A percentile compares a stretch with the other conserved stretches of the same genome.
Evolutionary conservation across 2,888 invertebrate genomes (phyloP).

Genomic region (Caenorhabditis imperialis): DNA sequence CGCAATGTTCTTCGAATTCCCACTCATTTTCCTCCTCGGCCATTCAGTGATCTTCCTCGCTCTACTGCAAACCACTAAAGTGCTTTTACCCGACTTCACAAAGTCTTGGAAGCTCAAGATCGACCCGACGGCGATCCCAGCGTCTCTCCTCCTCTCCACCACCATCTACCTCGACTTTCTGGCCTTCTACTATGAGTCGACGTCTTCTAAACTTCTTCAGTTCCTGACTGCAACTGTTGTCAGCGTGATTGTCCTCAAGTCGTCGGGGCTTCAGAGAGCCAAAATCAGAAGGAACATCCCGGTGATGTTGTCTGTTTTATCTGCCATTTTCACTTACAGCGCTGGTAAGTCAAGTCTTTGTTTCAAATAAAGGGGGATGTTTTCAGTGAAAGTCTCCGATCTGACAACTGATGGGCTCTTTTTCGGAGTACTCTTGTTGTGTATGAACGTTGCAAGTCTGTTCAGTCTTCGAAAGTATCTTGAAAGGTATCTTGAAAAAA

Average conservation of each 20-base stretch:
- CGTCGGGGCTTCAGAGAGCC: conserved; percentile 8
- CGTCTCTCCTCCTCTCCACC: conserved; percentile 15
- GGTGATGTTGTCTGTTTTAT: conserved; percentile 22
- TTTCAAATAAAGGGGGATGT: neutral
- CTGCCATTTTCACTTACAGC: conserved; percentile 15
- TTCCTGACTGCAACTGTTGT: conserved; percentile 19
- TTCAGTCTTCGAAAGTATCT: conserved; percentile 26
- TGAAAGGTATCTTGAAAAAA: conserved; percentile 23
- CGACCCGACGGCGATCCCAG: conserved; percentile 28
- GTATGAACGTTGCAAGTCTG: conserved; percentile 12
- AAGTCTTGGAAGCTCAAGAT: conserved; percentile 21
- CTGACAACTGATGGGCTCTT: conserved; percentile 16
- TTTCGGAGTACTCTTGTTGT: conserved; percentile 15
- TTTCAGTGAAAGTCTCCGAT: conserved; percentile 33
- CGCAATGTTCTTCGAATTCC: conserved; percentile 40
- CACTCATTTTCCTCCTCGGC: conserved; percentile 18
- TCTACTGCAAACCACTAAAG: conserved; percentile 15
- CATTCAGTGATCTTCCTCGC: conserved; percentile 19
- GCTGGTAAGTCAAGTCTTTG: conserved; percentile 18
- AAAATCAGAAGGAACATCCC: conserved; percentile 23
- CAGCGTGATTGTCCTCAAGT: conserved; percentile 15
- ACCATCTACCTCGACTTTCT: conserved; percentile 17
- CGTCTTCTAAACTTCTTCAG: conserved; percentile 23
- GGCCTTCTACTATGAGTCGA: conserved; percentile 28
- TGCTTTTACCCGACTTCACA: conserved; percentile 14